Percentiles rank a stretch among this genome's conserved stretches.
These are phyloP conservation scores for Sycophaga agraensis DNA, from an alignment of 1,140 invertebrate species.

Conservation along the genomic window DNA sequence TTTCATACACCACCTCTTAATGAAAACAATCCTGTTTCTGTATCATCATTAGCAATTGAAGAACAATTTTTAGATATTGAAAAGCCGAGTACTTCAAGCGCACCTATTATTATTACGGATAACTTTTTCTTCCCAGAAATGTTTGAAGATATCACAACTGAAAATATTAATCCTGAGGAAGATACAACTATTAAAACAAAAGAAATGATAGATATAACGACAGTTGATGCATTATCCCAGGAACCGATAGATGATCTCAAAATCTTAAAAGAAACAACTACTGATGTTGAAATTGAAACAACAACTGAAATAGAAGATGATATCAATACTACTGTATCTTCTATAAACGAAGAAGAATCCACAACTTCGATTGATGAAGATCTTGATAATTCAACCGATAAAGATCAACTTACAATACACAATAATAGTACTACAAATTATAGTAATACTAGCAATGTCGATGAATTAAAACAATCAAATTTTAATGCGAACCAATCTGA, in stretches of 20 bases:
- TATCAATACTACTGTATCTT: neutral
- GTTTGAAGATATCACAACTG: slow-evolving; percentile 23
- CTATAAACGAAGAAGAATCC: neutral
- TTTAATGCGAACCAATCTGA: too few relatives aligned
- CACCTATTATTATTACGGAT: slow-evolving; percentile 54
- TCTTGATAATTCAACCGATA: neutral
- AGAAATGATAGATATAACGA: slow-evolving; percentile 3
- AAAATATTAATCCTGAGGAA: slow-evolving; percentile 34
- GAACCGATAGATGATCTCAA: neutral
- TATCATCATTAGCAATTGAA: neutral
- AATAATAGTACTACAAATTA: neutral
- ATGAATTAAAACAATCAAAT: neutral
- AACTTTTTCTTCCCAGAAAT: slow-evolving; percentile 50
- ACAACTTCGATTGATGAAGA: neutral
- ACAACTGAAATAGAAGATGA: neutral
- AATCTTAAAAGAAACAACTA: slow-evolving; percentile 4
- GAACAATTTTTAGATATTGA: neutral
- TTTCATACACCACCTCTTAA: slow-evolving; percentile 4
- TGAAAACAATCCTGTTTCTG: neutral
- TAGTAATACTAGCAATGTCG: neutral
- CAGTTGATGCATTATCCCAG: neutral
- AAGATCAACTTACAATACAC: too few relatives aligned
- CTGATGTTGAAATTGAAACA: slow-evolving; percentile 24
- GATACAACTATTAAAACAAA: slow-evolving; percentile 34
- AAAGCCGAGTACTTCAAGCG: slow-evolving; percentile 14